Evolutionary conservation across 2,888 invertebrate genomes (phyloP).

Genomic region (Netelia melanura): DNA sequence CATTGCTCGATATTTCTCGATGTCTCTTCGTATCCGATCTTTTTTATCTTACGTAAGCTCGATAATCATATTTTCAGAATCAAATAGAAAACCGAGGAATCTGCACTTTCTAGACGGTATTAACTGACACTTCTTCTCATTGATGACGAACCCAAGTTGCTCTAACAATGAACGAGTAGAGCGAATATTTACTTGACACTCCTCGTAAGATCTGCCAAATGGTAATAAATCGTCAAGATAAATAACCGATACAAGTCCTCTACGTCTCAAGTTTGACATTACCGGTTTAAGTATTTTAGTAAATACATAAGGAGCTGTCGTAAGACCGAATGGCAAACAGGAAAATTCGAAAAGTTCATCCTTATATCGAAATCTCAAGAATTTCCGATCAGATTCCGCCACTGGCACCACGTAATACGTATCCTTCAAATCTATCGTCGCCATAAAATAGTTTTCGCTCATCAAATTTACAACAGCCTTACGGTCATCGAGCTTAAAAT

Average conservation of each 20-base stretch:
- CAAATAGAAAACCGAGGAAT: constrained; percentile 49
- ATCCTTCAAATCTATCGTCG: constrained; percentile 26
- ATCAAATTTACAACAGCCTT: constrained; percentile 45
- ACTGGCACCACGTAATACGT: constrained; percentile 34
- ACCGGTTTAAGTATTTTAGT: constrained; percentile 32
- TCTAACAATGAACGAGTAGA: constrained; percentile 20
- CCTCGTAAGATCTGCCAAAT: constrained; percentile 15
- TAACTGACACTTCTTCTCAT: constrained; percentile 13
- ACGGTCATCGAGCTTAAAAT: constrained; percentile 65
- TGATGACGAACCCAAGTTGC: constrained; percentile 14
- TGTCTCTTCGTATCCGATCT: constrained; percentile 4
- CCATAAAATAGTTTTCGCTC: constrained; percentile 31
- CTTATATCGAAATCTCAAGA: constrained; percentile 39
- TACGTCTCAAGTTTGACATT: background rate
- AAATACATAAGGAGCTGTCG: constrained; percentile 34
- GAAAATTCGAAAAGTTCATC: constrained; percentile 28
- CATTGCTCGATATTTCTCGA: constrained; percentile 7
- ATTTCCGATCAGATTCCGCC: constrained; percentile 28
- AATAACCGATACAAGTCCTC: constrained; percentile 17
- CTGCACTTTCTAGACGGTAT: constrained; percentile 21
- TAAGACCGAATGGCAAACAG: constrained; percentile 46
- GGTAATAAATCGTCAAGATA: constrained; percentile 32
- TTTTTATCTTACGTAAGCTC: constrained; percentile 6
- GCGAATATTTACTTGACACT: constrained; percentile 20
- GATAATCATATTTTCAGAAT: constrained; percentile 31